Evolutionary conservation across 64 coral and sea anemone species (phyloP), one percentile per base, ranked within the genome.

Genomic region (Montipora foliosa): DNA sequence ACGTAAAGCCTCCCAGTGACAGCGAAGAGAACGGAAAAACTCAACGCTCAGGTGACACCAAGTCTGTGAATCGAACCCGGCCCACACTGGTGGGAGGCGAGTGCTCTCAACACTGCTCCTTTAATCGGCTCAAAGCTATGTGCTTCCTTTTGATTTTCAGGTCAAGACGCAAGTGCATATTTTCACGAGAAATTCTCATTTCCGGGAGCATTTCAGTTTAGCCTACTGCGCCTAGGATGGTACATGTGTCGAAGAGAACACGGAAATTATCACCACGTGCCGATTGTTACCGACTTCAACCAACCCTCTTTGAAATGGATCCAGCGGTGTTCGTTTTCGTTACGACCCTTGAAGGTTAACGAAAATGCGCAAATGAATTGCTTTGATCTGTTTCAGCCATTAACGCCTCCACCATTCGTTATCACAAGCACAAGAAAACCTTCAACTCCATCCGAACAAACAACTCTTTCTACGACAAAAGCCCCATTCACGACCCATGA

Each of bases 361-460:
- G 92, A 97, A 14, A 79, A 88, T 81, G 76, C 88, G 6, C 24
- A 64, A 20, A 90, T 94, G 92, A 97, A 97, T 80, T 97, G 95
- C 48, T 94, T 91, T 16, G 76, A 87, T 75, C 10, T 44, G 6
- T 6, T 50, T 68, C 60, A 69, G 8, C 22, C 81, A 25, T 9
- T 60, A 3, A 68, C 7, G 9, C 62, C 46, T 4, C 64, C 82
- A 6, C 44, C 11, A 49, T 4, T 6, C 0, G 6, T 11, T 14
- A n/a, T 3, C 17, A 62, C 52, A 82, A 44, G 52, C 55, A 82
- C 81, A 3, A 14, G 22, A n/a, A 44, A 4, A 29, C 1, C 21
- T 14, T 86, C 84, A 44, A 78, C 37, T 21, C 10, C 22, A 37
- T 24, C 82, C 13, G 79, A 74, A 44, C 74, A 82, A 25, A 69